phyloP scores from a whole-genome alignment of 64 coral and sea anemone genomes.

The Pocillopora verrucosa region DNA sequence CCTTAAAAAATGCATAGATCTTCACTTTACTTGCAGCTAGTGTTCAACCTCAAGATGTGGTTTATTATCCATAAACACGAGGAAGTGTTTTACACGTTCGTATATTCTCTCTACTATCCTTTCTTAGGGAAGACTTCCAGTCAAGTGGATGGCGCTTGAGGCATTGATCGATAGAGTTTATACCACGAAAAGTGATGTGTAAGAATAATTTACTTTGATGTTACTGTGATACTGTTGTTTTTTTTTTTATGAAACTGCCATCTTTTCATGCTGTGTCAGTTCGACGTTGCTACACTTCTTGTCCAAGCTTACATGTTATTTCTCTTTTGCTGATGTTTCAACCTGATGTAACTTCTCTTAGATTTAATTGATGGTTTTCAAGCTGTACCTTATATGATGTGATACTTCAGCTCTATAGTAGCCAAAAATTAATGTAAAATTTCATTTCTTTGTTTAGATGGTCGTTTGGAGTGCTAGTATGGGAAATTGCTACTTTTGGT shows the following conservation, averaged over 20 bases:
- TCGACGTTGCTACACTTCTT: no score
- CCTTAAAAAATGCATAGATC: no score
- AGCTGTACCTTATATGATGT: no score
- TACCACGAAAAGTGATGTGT: constrained; percentile 95
- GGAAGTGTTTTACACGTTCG: not conserved
- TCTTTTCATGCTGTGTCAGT: no score
- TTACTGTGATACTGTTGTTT: not conserved
- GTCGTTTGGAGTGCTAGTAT: constrained; percentile 93
- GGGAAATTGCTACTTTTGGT: constrained; percentile 98
- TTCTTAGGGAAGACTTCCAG: constrained; percentile 87
- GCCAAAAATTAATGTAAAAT: not conserved
- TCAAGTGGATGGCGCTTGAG: constrained; percentile 99
- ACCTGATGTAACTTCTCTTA: no score
- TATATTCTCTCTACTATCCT: not conserved
- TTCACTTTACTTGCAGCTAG: no score
- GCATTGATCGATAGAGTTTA: constrained; percentile 93
- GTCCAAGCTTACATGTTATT: no score
- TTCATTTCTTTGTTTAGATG: constrained; percentile 53
- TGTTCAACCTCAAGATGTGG: no score
- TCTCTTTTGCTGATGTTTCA: no score
- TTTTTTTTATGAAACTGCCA: not conserved
- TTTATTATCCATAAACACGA: no score
- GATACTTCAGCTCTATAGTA: no score
- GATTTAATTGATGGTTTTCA: no score
- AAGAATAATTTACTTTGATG: constrained; percentile 25